Conservation (phyloP, 1,140 invertebrate genomes). For the Trissolcus basalis region DNA sequence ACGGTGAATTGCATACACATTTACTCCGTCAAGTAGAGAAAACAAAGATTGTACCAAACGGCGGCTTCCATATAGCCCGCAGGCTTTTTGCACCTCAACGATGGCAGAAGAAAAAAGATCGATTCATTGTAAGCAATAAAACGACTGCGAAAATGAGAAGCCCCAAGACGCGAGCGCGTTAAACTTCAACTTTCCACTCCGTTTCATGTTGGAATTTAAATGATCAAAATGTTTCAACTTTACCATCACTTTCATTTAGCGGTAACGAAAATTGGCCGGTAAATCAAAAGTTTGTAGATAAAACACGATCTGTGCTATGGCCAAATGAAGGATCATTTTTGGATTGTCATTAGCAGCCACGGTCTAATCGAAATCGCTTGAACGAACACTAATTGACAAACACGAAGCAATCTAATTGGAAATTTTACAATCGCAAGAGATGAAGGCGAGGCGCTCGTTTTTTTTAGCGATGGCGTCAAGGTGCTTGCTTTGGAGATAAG, state of each 20-base stretch:
- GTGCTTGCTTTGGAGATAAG: slow-evolving; percentile 13
- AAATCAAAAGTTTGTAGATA: too few relatives aligned
- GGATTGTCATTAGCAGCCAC: too few relatives aligned
- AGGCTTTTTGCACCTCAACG: slow-evolving; percentile 7
- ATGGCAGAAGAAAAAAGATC: slow-evolving; percentile 1
- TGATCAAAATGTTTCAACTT: too few relatives aligned
- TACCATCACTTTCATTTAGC: too few relatives aligned
- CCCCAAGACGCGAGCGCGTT: too few relatives aligned
- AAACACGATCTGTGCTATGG: too few relatives aligned
- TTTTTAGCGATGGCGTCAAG: slow-evolving; percentile 26
- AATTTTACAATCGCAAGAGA: too few relatives aligned
- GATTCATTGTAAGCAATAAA: slow-evolving; percentile 18
- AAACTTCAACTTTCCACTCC: too few relatives aligned
- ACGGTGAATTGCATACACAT: slow-evolving; percentile 36
- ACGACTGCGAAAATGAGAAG: neutral
- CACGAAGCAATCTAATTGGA: neutral
- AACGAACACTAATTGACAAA: slow-evolving; percentile 17
- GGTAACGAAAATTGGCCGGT: too few relatives aligned
- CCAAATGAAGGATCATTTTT: too few relatives aligned
- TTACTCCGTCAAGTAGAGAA: slow-evolving; percentile 17
- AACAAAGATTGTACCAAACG: slow-evolving; percentile 20
- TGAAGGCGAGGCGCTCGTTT: too few relatives aligned
- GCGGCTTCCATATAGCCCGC: slow-evolving; percentile 20
- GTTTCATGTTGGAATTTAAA: neutral
- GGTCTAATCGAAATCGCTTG: too few relatives aligned